phyloP scores from a whole-genome alignment of 35 echinoderm and acorn worm species.

The Heliocidaris erythrogramma region DNA sequence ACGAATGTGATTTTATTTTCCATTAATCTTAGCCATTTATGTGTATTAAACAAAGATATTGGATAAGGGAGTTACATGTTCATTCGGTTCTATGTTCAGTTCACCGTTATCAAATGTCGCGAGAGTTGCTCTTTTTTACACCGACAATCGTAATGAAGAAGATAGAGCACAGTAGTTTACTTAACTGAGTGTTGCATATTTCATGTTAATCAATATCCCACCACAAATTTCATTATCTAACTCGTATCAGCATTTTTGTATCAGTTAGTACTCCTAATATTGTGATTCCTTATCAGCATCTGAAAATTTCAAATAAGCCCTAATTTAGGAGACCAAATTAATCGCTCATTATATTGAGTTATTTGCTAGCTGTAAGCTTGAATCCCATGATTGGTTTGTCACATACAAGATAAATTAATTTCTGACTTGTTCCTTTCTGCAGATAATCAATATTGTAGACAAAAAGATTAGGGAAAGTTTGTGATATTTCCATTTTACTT shows the following conservation, averaged over 20 bases:
- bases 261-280: not conserved
- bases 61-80: not conserved
- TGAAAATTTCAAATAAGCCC: no score
- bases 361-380: no score
- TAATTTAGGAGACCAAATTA: not conserved
- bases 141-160: not conserved
- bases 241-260: not conserved
- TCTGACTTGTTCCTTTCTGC: no score
- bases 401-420: no score
- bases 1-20: slow-evolving; percentile 12
- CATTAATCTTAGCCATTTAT: slow-evolving; percentile 22
- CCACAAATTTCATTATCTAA: not conserved
- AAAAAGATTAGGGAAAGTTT: no score
- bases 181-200: not conserved
- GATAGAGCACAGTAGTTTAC: not conserved
- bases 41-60: not conserved
- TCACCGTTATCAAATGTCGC: not conserved
- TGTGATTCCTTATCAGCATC: not conserved
- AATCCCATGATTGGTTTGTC: no score
- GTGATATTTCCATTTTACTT: no score
- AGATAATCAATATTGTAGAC: no score
- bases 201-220: not conserved
- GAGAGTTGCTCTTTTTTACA: not conserved
- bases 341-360: no score
- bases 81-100: not conserved